phyloP scores from a whole-genome alignment of 2,888 invertebrate species.

The Embidobia sp. region DNA sequence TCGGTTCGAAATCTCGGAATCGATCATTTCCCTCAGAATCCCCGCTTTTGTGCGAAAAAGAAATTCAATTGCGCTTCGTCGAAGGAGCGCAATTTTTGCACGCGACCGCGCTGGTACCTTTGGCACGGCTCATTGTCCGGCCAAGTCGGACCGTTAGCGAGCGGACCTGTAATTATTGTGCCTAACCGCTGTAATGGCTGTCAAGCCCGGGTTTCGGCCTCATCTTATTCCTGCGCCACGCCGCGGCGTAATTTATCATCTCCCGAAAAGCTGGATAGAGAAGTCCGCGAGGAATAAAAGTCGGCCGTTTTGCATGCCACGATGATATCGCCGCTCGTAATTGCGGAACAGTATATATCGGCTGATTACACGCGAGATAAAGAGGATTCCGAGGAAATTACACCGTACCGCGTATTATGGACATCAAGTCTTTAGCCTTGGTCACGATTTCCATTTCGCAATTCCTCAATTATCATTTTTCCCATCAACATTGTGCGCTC shows the following conservation, averaged over 20 bases:
- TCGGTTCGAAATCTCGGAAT: too few species aligned
- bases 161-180: constrained; percentile 59
- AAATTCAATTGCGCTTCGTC: constrained; percentile 46
- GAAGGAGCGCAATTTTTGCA: constrained; percentile 32
- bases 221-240: too few species aligned
- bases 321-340: constrained; percentile 64
- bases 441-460: constrained; percentile 59
- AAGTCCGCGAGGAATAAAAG: constrained; percentile 30
- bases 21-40: not conserved
- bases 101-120: constrained; percentile 25
- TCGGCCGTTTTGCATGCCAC: constrained; percentile 53
- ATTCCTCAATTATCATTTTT: constrained; percentile 58
- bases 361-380: constrained; percentile 62
- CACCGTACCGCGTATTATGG: constrained; percentile 57
- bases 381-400: constrained; percentile 64
- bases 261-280: too few species aligned
- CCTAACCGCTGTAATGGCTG: constrained; percentile 51
- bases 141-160: constrained; percentile 49
- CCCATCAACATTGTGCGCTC: constrained; percentile 53
- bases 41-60: constrained; percentile 28
- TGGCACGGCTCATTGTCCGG: constrained; percentile 44
- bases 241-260: not conserved
- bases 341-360: constrained; percentile 64
- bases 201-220: constrained; percentile 34
- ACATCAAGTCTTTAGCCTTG: constrained; percentile 57